A percentile compares a stretch with the other conserved stretches of the same genome.
phyloP scores from a whole-genome alignment of 2,888 invertebrate species.

The Synergus itoensis region DNA sequence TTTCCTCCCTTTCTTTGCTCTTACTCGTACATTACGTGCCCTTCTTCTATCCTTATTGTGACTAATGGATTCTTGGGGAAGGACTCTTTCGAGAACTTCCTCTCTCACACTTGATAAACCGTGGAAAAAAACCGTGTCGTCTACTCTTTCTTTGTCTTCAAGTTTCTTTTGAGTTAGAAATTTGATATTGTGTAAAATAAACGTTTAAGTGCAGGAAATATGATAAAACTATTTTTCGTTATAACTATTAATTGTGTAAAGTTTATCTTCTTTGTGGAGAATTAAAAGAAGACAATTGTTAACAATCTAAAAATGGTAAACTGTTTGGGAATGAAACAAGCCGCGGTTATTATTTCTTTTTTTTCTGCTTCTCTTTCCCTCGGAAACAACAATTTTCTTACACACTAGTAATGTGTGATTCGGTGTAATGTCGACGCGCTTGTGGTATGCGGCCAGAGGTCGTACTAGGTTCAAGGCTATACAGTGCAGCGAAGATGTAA shows the following conservation, averaged over 20 bases:
- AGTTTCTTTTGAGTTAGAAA: neutral
- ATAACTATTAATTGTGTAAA: too few species aligned
- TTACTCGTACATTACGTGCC: neutral
- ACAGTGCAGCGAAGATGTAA: slow-evolving; percentile 17
- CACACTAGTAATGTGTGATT: slow-evolving; percentile 20
- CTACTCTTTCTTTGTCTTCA: neutral
- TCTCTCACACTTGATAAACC: slow-evolving; percentile 9
- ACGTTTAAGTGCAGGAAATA: too few species aligned
- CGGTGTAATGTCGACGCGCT: slow-evolving; percentile 29
- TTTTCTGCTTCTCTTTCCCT: slow-evolving; percentile 1
- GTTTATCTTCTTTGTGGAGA: neutral
- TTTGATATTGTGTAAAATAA: too few species aligned
- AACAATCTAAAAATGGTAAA: neutral
- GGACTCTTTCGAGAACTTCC: neutral
- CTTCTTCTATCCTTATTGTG: neutral
- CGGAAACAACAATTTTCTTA: slow-evolving; percentile 29
- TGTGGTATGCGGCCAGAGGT: slow-evolving; percentile 41
- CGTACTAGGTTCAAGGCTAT: slow-evolving; percentile 35
- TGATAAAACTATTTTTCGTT: too few species aligned
- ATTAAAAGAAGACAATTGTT: neutral
- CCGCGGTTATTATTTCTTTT: neutral
- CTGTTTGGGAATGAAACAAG: neutral
- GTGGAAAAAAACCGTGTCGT: neutral
- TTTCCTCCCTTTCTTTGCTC: slow-evolving; percentile 18
- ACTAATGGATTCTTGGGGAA: neutral